These are phyloP conservation scores for Resseliella maxima DNA, from an alignment of 2,888 invertebrate genomes.

Conservation along the genomic window DNA sequence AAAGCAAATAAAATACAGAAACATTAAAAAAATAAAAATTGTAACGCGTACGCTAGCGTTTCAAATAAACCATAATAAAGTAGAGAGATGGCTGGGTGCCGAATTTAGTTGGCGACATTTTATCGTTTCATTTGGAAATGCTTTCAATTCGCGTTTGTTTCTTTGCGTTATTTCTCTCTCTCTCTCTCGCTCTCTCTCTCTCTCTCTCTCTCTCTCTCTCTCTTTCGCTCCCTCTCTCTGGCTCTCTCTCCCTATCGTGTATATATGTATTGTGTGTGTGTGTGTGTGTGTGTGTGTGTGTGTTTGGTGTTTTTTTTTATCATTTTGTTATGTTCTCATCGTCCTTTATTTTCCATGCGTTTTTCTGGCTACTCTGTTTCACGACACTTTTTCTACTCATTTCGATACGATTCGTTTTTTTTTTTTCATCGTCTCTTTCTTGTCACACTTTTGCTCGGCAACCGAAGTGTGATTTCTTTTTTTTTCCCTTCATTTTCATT, in stretches of 20 bases:
- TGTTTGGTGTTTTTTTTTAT: too few species aligned
- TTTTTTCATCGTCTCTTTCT: neutral
- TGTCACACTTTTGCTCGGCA: neutral
- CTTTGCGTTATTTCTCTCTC: neutral
- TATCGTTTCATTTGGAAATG: constrained; percentile 53
- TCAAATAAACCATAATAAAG: constrained; percentile 55
- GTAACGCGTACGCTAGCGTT: constrained; percentile 8
- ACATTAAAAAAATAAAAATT: constrained; percentile 50
- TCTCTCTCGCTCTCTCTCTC: neutral
- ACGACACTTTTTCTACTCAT: constrained; percentile 10
- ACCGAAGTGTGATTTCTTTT: constrained; percentile 13
- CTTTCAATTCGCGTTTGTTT: constrained; percentile 28
- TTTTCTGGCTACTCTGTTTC: constrained; percentile 34
- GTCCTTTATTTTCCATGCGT: constrained; percentile 21
- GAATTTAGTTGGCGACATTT: constrained; percentile 56
- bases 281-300: too few species aligned
- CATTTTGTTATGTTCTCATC: too few species aligned
- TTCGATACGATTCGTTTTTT: constrained; percentile 9
- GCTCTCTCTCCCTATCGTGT: too few species aligned
- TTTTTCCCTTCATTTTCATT: neutral
- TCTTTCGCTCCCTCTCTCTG: neutral
- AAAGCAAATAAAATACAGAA: constrained; percentile 54
- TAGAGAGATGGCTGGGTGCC: constrained; percentile 54
- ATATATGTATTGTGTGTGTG: too few species aligned
- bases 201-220: neutral